Base-by-base conservation (phyloP, 2,888 invertebrate genomes). In the Agonopterix arenella region DNA sequence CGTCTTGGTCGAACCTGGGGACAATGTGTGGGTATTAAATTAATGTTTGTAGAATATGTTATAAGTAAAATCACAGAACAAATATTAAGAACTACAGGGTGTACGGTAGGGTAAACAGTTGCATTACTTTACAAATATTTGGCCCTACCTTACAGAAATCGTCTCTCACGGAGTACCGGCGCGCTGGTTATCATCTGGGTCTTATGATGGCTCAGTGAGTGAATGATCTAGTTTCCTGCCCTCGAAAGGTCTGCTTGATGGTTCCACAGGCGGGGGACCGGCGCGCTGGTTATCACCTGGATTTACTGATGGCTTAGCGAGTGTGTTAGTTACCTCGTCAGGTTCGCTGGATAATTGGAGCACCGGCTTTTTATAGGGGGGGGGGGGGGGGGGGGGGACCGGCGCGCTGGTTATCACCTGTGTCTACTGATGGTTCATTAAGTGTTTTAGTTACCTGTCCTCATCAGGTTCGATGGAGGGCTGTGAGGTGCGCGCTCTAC, bases 301-400 rank as follows among this genome's bases (percentile, higher is more conserved):
- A 1, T 18, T 4, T 18, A 18, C 18, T 18, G 38, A 9, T 38
- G 38, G 38, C n/a, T n/a, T n/a, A n/a, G n/a, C n/a, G n/a, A n/a
- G 40, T 40, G 40, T 9, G 10, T 5, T 10, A n/a, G 40, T 2
- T 40, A 40, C n/a, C 40, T 88, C 88, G 49, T 89, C 89, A 0
- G 84, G 90, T 44, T 93, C 93, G 63, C 92, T 92, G 61, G 91
- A 92, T 36, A 92, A 92, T 62, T 92, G 93, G 0, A 68, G 61
- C 11, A 93, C 93, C 2, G 92, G 90, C 10, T 66, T n/a, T n/a
- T 60, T n/a, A 64, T 59, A n/a, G n/a, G n/a, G n/a, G n/a, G n/a
- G n/a, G n/a, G n/a, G n/a, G n/a, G n/a, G n/a, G n/a, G n/a, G 93
- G 68, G 46, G 77, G 70, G 5, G n/a, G 38, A 9, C 9, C n/a